These are phyloP conservation scores for Adela reaumurella DNA, from an alignment of 2,888 invertebrate species.

Conservation along the genomic window DNA sequence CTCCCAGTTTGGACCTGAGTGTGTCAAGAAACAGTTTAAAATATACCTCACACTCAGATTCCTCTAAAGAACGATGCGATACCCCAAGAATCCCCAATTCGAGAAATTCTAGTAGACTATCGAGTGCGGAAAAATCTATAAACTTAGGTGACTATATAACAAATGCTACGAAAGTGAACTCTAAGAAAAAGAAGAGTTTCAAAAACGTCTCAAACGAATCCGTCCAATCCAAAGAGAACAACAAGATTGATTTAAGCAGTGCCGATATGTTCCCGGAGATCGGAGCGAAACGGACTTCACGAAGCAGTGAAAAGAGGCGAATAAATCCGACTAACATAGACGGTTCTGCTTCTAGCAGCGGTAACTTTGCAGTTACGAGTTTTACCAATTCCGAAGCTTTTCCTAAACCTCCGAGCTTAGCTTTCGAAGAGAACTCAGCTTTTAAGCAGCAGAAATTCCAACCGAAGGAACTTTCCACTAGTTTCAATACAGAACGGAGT, in stretches of 20 bases:
- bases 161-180: conserved; percentile 24
- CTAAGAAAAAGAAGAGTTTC: conserved; percentile 25
- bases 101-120: conserved; percentile 17
- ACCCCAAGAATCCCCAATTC: conserved; percentile 28
- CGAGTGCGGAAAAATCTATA: conserved; percentile 29
- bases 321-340: conserved; percentile 55
- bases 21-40: conserved; percentile 15
- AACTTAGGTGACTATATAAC: conserved; percentile 34
- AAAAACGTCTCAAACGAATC: conserved; percentile 26
- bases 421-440: conserved; percentile 32
- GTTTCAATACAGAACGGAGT: conserved; percentile 37
- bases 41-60: conserved; percentile 1
- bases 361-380: conserved; percentile 33
- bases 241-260: conserved; percentile 31
- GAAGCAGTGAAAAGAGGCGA: conserved; percentile 33
- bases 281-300: conserved; percentile 30
- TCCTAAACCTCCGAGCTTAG: conserved; percentile 26
- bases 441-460: conserved; percentile 33
- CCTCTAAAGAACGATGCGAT: conserved; percentile 26
- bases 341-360: conserved; percentile 19
- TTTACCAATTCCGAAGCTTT: conserved; percentile 35
- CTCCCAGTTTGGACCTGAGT: conserved; percentile 19
- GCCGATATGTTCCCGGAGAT: conserved; percentile 44
- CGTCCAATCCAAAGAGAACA: conserved; percentile 19
- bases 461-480: conserved; percentile 26